These are phyloP conservation scores for Phylloscopus whistleri DNA, from an alignment of 2,113 vertebrate species.

Conservation along the genomic window DNA sequence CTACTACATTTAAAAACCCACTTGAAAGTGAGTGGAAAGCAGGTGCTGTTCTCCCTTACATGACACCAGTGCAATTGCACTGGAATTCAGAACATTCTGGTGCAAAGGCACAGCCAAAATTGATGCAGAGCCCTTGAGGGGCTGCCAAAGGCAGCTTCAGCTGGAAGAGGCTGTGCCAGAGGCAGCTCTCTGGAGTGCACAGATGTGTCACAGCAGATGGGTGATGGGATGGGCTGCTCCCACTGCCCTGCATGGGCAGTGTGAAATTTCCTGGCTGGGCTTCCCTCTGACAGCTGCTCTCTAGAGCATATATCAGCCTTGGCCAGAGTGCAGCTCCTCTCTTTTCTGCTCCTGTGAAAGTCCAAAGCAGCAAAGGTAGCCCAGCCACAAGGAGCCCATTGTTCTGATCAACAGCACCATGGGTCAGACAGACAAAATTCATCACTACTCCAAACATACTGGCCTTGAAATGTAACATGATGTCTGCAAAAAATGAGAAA, in stretches of 20 bases:
- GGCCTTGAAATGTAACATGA: not conserved
- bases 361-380: not conserved
- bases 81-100: not conserved
- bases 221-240: not conserved
- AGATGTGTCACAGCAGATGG: not conserved
- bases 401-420: not conserved
- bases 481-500: not conserved
- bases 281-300: not conserved
- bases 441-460: not conserved
- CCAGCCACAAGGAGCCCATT: not conserved
- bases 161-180: not conserved
- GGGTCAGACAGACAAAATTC: not conserved
- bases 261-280: not conserved
- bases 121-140: not conserved
- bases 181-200: not conserved
- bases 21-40: not conserved
- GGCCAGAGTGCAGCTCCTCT: not conserved
- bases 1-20: not conserved
- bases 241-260: not conserved
- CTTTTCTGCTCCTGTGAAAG: not conserved
- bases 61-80: not conserved
- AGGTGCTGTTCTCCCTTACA: not conserved
- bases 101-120: not conserved
- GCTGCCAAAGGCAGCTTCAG: not conserved
- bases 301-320: not conserved